phyloP scores from a whole-genome alignment of 2,113 vertebrate genomes.

The Tiliqua scincoides region DNA sequence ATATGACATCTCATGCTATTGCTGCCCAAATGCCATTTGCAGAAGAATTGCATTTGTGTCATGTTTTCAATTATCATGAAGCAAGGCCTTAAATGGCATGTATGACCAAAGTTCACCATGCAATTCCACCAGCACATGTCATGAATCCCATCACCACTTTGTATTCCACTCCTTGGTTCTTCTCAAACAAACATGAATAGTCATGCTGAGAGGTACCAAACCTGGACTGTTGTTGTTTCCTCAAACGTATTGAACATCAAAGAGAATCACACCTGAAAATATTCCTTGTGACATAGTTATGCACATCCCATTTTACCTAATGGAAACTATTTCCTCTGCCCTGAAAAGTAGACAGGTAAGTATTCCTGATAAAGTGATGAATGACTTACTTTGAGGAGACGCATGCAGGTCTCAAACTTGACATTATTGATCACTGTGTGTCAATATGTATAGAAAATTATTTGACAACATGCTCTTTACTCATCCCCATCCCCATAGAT shows the following conservation, averaged over 20 bases:
- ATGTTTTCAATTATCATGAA: too few species aligned
- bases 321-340: neutral
- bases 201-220: constrained; percentile 19
- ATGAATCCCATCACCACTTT: neutral
- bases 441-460: constrained; percentile 45
- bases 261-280: constrained; percentile 1
- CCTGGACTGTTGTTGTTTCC: neutral
- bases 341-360: neutral
- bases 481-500: neutral
- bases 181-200: neutral
- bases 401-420: constrained; percentile 37
- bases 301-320: neutral
- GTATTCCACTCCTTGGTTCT: accelerated
- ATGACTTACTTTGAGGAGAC: constrained; percentile 39
- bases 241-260: neutral
- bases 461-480: constrained; percentile 45
- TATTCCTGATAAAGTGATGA: constrained; percentile 28
- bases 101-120: neutral
- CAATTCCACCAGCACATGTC: neutral
- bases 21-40: too few species aligned
- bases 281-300: constrained; percentile 8
- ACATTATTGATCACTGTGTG: constrained; percentile 28
- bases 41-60: too few species aligned
- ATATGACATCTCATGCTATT: too few species aligned
- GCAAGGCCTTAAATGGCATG: neutral